Evolutionary conservation across 2,888 invertebrate genomes (phyloP).

Genomic region (Julus scanicus): DNA sequence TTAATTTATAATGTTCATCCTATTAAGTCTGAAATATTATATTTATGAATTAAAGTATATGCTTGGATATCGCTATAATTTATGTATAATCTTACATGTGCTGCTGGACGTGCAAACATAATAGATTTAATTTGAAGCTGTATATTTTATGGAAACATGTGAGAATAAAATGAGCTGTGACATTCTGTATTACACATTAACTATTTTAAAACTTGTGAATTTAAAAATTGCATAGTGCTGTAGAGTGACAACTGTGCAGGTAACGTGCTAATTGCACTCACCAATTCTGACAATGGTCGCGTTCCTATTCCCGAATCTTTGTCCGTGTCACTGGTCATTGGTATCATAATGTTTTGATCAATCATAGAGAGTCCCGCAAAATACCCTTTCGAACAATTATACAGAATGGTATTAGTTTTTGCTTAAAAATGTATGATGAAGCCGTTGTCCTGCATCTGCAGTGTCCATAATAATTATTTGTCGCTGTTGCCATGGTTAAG

Average conservation of each 20-base stretch:
- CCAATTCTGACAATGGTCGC: constrained; percentile 55
- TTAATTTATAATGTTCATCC: too few species aligned
- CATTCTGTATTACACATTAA: too few species aligned
- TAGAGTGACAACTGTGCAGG: background rate
- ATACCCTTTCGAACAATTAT: background rate
- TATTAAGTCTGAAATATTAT: too few species aligned
- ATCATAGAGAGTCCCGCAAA: background rate
- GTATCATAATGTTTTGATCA: constrained; percentile 22
- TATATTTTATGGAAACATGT: too few species aligned
- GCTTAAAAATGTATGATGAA: background rate
- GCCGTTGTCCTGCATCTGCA: background rate
- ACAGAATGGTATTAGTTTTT: background rate
- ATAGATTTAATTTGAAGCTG: too few species aligned
- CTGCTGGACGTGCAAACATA: too few species aligned
- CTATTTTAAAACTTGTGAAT: too few species aligned
- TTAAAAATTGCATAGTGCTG: background rate
- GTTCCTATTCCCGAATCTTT: constrained; percentile 55
- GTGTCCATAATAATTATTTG: constrained; percentile 21
- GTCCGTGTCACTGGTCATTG: constrained; percentile 53
- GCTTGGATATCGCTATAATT: too few species aligned
- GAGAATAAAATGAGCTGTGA: too few species aligned
- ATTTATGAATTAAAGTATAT: too few species aligned
- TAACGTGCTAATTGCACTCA: constrained; percentile 26
- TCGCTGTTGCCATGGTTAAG: constrained; percentile 27
- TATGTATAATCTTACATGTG: too few species aligned